phyloP scores from a whole-genome alignment of 2,888 invertebrate genomes.

The Polymixis flavicincta region DNA sequence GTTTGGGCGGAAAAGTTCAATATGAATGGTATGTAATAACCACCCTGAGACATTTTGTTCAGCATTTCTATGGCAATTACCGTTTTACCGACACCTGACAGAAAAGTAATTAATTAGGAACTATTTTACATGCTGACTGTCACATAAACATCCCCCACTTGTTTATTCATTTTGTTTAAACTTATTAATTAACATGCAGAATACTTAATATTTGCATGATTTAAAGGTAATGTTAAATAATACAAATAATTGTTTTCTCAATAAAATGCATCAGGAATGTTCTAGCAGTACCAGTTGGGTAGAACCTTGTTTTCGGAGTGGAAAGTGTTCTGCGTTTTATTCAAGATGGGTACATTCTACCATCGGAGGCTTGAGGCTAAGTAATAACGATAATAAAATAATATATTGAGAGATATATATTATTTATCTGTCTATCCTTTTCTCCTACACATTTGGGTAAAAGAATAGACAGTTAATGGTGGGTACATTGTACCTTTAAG shows the following conservation, averaged over 20 bases:
- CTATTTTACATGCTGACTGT: not conserved
- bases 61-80: constrained; percentile 95
- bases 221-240: not conserved
- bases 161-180: not conserved
- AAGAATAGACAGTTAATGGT: no score
- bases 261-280: not conserved
- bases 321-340: not conserved
- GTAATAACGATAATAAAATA: no score
- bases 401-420: no score
- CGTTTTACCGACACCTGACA: constrained; percentile 96
- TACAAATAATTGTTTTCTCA: not conserved
- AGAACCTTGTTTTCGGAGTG: not conserved
- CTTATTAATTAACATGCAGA: not conserved
- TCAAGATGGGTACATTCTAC: not conserved
- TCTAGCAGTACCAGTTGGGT: not conserved
- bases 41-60: constrained; percentile 91
- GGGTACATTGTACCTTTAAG: no score
- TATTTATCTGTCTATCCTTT: no score
- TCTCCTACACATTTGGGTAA: no score
- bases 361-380: no score
- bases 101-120: not conserved
- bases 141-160: not conserved
- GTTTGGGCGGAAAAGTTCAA: constrained; percentile 98
- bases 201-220: not conserved
- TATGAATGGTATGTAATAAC: constrained; percentile 93